Evolutionary conservation across 2,113 vertebrate species (phyloP).

Genomic region (Zapornia atra): DNA sequence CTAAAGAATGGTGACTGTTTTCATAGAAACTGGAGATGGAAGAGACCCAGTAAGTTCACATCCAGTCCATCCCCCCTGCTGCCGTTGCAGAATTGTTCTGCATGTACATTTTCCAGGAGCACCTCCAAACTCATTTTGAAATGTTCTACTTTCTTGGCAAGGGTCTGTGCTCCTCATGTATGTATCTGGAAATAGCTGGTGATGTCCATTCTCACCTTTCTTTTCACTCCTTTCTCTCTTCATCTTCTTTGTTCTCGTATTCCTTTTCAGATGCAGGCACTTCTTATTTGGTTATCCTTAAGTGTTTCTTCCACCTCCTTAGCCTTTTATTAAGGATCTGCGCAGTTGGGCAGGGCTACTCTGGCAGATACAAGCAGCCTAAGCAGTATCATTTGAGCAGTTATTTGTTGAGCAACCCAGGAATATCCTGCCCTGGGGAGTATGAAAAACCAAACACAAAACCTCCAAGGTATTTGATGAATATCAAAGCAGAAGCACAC

Average conservation of each 20-base stretch:
- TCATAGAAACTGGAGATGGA: slow-evolving; percentile 67
- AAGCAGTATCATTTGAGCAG: slow-evolving; percentile 32
- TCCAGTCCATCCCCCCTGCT: slow-evolving; percentile 68
- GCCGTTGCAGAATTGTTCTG: slow-evolving; percentile 37
- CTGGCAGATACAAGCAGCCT: slow-evolving; percentile 43
- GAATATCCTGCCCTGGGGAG: slow-evolving; percentile 57
- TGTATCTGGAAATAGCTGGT: not conserved
- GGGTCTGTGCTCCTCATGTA: not conserved
- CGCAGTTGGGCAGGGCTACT: slow-evolving; percentile 23
- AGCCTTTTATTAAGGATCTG: not conserved
- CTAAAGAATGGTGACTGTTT: slow-evolving; percentile 71
- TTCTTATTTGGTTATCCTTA: slow-evolving; percentile 24
- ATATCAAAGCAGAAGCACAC: slow-evolving; percentile 49
- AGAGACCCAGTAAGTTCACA: slow-evolving; percentile 67
- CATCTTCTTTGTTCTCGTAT: not conserved
- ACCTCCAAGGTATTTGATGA: slow-evolving; percentile 51
- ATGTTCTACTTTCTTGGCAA: not conserved
- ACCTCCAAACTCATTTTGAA: slow-evolving; percentile 37
- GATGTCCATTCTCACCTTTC: not conserved
- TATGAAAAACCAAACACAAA: slow-evolving; percentile 44
- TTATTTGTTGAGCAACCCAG: slow-evolving; percentile 56
- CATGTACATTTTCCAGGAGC: slow-evolving; percentile 46
- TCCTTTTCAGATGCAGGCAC: not conserved
- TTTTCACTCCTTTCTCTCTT: not conserved
- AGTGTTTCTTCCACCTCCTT: not conserved